phyloP scores from a whole-genome alignment of 1,140 invertebrate species.

The Heliconius nattereri region DNA sequence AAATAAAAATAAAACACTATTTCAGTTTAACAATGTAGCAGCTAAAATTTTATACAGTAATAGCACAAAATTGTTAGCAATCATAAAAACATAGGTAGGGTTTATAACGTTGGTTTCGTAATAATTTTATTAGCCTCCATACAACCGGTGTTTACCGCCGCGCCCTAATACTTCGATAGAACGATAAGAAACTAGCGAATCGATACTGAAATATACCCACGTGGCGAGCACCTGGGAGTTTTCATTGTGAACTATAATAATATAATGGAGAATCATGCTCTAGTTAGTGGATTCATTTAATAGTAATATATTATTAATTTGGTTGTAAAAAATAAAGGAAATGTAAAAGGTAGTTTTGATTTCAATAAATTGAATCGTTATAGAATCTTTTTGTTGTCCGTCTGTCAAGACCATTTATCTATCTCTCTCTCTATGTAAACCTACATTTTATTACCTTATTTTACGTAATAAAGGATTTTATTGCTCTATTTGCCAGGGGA shows the following conservation, averaged over 20 bases:
- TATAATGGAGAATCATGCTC: neutral
- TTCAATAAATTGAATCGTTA: too few species aligned
- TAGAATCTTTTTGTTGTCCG: too few species aligned
- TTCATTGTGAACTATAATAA: conserved; percentile 25
- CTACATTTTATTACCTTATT: neutral
- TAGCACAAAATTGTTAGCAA: neutral
- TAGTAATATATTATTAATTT: neutral
- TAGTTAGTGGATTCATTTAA: neutral
- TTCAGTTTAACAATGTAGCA: neutral
- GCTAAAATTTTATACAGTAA: neutral
- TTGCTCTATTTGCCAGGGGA: neutral
- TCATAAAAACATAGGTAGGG: neutral
- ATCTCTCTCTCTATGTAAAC: too few species aligned
- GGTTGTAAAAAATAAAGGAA: neutral
- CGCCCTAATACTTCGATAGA: conserved; percentile 32
- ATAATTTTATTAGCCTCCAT: conserved; percentile 6
- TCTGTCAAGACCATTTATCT: too few species aligned
- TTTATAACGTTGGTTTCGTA: neutral
- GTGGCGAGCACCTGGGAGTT: conserved; percentile 24
- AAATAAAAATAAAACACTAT: neutral
- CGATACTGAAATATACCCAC: conserved; percentile 36
- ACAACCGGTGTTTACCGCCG: conserved; percentile 21
- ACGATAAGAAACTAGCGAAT: conserved; percentile 36
- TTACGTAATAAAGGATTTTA: neutral
- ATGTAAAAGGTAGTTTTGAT: neutral